phyloP scores from a whole-genome alignment of 2,797 vertebrate species.

The Rhyacichthys aspro region DNA sequence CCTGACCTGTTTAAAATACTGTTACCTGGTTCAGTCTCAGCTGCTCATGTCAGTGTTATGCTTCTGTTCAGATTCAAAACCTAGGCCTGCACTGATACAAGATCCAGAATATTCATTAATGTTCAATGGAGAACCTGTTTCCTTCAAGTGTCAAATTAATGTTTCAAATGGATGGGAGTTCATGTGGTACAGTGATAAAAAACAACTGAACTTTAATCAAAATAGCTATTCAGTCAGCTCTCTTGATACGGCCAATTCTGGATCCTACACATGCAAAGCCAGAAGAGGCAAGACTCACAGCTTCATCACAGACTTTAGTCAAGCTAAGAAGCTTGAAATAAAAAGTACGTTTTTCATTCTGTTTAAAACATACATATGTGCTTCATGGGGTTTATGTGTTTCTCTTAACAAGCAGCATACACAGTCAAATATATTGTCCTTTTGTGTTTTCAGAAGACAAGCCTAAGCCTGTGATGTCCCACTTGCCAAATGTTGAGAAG shows the following conservation, averaged over 20 bases:
- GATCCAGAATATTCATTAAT: constrained; percentile 3
- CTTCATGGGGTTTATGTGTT: not conserved
- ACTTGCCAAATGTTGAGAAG: constrained; percentile 6
- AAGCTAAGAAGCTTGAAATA: not conserved
- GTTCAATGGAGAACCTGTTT: not conserved
- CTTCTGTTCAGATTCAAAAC: not conserved
- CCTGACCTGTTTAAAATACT: too few species aligned
- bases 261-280: constrained; percentile 3
- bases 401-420: too few species aligned
- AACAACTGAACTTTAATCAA: not conserved
- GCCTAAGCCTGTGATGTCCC: constrained; percentile 37
- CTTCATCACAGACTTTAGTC: not conserved
- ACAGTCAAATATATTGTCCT: not conserved
- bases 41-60: not conserved
- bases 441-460: constrained; percentile 14
- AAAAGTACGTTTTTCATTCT: constrained; percentile 1
- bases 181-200: not conserved
- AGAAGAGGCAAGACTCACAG: not conserved
- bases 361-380: not conserved
- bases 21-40: not conserved
- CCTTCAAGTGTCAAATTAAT: constrained; percentile 1
- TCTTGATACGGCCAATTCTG: not conserved
- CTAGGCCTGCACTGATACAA: not conserved
- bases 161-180: constrained; percentile 2
- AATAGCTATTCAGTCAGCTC: not conserved